phyloP scores from a whole-genome alignment of 2,797 vertebrate genomes.

The Phrynocephalus guinanensis region DNA sequence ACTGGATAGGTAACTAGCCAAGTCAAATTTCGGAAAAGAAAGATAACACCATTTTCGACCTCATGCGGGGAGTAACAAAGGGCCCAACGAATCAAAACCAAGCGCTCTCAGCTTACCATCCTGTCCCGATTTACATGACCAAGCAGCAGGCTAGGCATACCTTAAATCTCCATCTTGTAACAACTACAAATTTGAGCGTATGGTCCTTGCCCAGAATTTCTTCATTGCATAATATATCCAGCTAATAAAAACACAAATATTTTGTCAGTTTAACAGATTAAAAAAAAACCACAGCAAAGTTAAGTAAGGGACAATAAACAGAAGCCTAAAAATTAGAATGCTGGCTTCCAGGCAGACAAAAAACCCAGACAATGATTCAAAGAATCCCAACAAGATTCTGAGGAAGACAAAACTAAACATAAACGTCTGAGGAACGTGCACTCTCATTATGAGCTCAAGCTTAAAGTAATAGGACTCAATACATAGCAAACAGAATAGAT shows the following conservation, averaged over 20 bases:
- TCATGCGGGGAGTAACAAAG: not conserved
- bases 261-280: not conserved
- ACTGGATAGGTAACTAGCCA: not conserved
- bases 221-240: constrained; percentile 99
- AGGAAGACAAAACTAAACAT: not conserved
- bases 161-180: constrained; percentile 99
- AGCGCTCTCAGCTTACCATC: not conserved
- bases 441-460: not conserved
- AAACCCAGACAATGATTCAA: not conserved
- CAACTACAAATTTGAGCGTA: constrained; percentile 99
- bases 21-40: not conserved
- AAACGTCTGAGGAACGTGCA: not conserved
- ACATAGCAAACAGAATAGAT: not conserved
- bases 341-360: not conserved
- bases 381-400: not conserved
- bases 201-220: constrained; percentile 99
- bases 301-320: constrained; percentile 7
- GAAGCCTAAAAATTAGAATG: not conserved
- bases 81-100: not conserved
- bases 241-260: constrained; percentile 78
- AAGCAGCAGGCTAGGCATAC: constrained; percentile 73
- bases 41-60: not conserved
- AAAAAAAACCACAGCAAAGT: not conserved
- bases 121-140: not conserved
- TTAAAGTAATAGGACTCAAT: not conserved